Conservation (phyloP, 2,797 vertebrate species). For the Chelonia mydas region DNA sequence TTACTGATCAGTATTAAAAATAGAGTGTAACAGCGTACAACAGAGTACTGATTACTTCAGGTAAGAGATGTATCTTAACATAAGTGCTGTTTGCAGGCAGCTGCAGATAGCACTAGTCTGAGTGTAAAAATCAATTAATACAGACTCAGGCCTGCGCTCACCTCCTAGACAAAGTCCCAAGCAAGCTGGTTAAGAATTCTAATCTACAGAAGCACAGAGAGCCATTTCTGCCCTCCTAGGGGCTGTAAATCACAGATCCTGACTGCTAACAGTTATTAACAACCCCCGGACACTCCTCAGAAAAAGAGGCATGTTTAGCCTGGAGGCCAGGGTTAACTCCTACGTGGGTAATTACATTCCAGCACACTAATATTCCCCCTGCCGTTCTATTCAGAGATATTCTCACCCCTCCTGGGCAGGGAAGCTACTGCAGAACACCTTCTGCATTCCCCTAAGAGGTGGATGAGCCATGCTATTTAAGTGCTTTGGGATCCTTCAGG, state of each 20-base stretch:
- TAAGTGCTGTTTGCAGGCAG: background rate
- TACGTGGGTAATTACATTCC: background rate
- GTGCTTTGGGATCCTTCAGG: constrained; percentile 14
- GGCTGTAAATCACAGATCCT: background rate
- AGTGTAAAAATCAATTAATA: background rate
- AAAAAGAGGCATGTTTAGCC: fast-evolving
- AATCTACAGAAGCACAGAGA: background rate
- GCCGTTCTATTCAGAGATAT: background rate
- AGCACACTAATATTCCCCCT: background rate
- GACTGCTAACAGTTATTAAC: too few species aligned
- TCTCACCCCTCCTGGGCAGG: background rate
- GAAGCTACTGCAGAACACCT: fast-evolving
- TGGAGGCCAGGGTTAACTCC: too few species aligned
- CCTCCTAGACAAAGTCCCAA: background rate
- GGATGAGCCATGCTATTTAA: background rate
- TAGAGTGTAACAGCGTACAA: background rate
- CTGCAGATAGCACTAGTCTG: background rate
- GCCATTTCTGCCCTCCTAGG: background rate
- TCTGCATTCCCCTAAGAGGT: fast-evolving
- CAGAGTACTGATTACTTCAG: background rate
- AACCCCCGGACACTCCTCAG: background rate
- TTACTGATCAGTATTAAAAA: background rate
- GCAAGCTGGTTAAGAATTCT: background rate
- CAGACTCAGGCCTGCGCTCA: background rate
- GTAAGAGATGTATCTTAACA: background rate